Percentiles rank a stretch among this genome's conserved stretches.
Evolutionary conservation across 1,140 invertebrate species (phyloP).

Genomic region (Agrilus planipennis): DNA sequence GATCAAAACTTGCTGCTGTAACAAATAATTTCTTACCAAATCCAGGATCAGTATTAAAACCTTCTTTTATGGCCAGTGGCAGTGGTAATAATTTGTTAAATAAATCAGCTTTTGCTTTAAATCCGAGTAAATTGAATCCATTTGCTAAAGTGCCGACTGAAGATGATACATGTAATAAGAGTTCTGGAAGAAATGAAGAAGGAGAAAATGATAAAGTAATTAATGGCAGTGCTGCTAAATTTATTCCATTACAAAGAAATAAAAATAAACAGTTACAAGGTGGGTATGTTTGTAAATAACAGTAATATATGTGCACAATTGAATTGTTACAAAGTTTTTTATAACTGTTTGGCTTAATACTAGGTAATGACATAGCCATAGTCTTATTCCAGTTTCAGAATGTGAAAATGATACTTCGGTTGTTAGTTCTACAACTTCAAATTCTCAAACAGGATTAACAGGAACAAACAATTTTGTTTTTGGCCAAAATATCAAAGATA

Average conservation of each 20-base stretch:
- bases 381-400: no score
- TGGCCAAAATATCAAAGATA: slow-evolving; percentile 81
- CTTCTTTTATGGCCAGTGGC: slow-evolving; percentile 3
- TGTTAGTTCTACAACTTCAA: not conserved
- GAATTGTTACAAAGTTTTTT: no score
- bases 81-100: not conserved
- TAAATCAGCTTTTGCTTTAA: slow-evolving; percentile 12
- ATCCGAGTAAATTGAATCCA: slow-evolving; percentile 28
- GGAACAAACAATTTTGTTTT: slow-evolving; percentile 63
- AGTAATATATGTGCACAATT: no score
- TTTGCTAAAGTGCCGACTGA: slow-evolving; percentile 16
- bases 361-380: no score
- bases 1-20: no score
- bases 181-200: no score
- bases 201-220: slow-evolving; percentile 13
- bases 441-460: slow-evolving; percentile 1
- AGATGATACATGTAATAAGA: slow-evolving; percentile 7
- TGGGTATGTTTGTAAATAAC: not conserved
- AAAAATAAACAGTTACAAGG: slow-evolving; percentile 12
- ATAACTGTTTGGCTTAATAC: no score
- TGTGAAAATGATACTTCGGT: no score
- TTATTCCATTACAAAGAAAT: slow-evolving; percentile 26
- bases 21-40: no score
- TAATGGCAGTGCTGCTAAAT: slow-evolving; percentile 28
- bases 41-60: not conserved